Conservation (phyloP, 2,797 vertebrate species). For the Morus bassanus region DNA sequence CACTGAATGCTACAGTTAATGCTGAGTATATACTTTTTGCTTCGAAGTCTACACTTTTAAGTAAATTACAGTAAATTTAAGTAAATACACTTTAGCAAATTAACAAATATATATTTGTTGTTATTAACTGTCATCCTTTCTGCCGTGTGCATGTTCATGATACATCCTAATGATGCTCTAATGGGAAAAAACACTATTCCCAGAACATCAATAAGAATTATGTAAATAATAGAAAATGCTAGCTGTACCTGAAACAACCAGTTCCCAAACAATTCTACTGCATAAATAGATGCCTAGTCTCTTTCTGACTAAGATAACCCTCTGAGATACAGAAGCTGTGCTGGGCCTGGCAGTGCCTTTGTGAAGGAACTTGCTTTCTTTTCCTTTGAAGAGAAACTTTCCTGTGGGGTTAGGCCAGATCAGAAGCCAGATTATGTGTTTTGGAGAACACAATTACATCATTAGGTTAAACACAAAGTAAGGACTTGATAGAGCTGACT, state of each 20-base stretch:
- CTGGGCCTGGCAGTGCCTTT: slow-evolving; percentile 35
- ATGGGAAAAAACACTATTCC: neutral
- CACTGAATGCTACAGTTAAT: neutral
- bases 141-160: neutral
- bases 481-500: slow-evolving; percentile 42
- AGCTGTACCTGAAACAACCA: neutral
- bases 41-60: neutral
- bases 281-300: neutral
- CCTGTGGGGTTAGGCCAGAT: slow-evolving; percentile 61
- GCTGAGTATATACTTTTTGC: neutral
- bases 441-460: slow-evolving; percentile 55
- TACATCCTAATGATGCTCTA: neutral
- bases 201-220: neutral
- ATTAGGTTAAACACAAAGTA: slow-evolving; percentile 65
- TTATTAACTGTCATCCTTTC: neutral
- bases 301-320: slow-evolving; percentile 42
- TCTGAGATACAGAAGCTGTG: slow-evolving; percentile 43
- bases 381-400: slow-evolving; percentile 62
- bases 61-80: too few species aligned
- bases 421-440: slow-evolving; percentile 64
- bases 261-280: neutral
- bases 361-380: slow-evolving; percentile 41
- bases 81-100: too few species aligned
- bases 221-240: neutral
- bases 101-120: neutral